These are phyloP conservation scores for Trachops cirrhosus DNA, from an alignment of 2,797 vertebrate genomes.

Conservation along the genomic window DNA sequence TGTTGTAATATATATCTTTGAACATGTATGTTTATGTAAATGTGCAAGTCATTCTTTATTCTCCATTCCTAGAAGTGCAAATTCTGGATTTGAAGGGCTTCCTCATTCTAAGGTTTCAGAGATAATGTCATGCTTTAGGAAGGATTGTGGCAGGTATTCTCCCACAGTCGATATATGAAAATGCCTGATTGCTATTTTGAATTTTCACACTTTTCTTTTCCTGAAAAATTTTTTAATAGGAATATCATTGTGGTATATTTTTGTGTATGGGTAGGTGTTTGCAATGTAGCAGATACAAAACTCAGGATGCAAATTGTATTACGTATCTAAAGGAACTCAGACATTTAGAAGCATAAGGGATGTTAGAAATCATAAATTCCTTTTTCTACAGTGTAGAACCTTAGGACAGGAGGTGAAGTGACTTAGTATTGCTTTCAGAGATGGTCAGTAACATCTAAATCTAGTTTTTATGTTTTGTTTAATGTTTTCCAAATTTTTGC, in stretches of 20 bases:
- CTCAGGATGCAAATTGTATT: background rate
- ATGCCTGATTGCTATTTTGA: background rate
- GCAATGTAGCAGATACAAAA: background rate
- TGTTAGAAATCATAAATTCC: background rate
- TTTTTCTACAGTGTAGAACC: background rate
- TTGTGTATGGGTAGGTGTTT: background rate
- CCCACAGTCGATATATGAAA: background rate
- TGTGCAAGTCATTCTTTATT: background rate
- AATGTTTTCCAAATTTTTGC: background rate
- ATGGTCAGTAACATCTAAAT: background rate
- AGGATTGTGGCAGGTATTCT: background rate
- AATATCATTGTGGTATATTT: background rate
- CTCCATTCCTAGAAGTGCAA: background rate
- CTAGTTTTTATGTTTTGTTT: background rate
- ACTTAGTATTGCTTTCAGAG: background rate
- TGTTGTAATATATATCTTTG: background rate
- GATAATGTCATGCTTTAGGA: background rate
- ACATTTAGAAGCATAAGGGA: background rate
- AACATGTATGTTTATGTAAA: background rate
- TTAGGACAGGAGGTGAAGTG: background rate
- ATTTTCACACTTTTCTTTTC: background rate
- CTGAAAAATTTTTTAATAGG: background rate
- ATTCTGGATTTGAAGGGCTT: background rate
- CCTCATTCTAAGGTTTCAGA: conserved; percentile 6
- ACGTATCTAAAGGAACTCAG: background rate